These are phyloP conservation scores for Himalopsyche kuldschensis DNA, from an alignment of 2,888 invertebrate species.

Conservation along the genomic window DNA sequence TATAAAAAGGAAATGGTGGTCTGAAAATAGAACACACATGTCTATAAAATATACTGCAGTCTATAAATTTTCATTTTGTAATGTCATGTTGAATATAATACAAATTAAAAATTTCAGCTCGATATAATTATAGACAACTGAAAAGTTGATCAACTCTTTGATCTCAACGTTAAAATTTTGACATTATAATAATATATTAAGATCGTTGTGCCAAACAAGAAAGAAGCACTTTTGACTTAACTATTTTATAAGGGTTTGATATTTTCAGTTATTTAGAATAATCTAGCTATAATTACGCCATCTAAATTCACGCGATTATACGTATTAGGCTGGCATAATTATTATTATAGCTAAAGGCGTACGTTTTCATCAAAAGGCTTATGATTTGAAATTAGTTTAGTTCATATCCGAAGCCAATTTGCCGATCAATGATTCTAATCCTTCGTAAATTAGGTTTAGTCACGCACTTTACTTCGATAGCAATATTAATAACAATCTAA, in stretches of 20 bases:
- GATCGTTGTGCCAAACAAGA: not conserved
- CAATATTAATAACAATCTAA: not conserved
- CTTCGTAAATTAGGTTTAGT: not conserved
- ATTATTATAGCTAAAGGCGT: not conserved
- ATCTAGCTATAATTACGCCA: not conserved
- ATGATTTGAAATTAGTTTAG: not conserved
- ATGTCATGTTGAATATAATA: too few relatives aligned
- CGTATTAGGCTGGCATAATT: not conserved
- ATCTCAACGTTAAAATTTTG: too few relatives aligned
- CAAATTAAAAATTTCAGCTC: too few relatives aligned
- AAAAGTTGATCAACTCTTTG: too few relatives aligned
- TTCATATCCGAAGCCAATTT: constrained; percentile 1
- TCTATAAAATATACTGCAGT: too few relatives aligned
- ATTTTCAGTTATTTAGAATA: not conserved
- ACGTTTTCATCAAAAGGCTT: not conserved
- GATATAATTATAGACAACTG: too few relatives aligned
- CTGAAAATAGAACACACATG: too few relatives aligned
- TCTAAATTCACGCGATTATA: not conserved
- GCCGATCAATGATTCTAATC: not conserved
- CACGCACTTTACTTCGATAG: not conserved
- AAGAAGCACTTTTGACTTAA: not conserved
- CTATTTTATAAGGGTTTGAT: not conserved
- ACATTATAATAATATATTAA: too few relatives aligned
- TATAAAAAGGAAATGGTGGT: too few relatives aligned
- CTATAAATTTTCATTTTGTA: too few relatives aligned